Evolutionary conservation across 2,113 vertebrate species (phyloP), one percentile per base, ranked within the genome.

Genomic region (Irena cyanogastra): DNA sequence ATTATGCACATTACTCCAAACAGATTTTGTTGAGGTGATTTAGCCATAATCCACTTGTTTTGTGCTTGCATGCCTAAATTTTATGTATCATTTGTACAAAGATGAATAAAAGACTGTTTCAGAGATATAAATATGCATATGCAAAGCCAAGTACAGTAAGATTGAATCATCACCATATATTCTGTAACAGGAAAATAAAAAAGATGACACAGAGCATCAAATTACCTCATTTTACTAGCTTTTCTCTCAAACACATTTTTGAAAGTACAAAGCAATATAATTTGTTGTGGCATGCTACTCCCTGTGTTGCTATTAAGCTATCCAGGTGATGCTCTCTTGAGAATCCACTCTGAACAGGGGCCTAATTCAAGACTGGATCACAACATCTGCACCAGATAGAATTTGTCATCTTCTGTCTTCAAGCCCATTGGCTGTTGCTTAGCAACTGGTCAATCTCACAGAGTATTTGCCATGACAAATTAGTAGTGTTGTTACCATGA

Each of bases 391-490:
- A 97, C 97, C 96, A 95, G 94, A 96, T 97, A 97, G 98, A 98
- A 98, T 98, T 97, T 99, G 98, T 99, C 98, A 98, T 98, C 96
- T 92, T 98, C 90, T 95, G 95, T 98, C 97, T 96, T 97, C 90
- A 92, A 98, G 85, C 41, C 96, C 95, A 99, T 99, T 99, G 99
- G 99, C 94, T 98, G 99, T 99, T 99, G 98, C 99, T 95, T 98
- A 98, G 99, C 98, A 99, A 99, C 98, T 96, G 93, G 97, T 97
- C 98, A 98, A 98, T 98, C 98, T 98, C 96, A 97, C 98, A 95
- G 97, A 98, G 97, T 98, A 98, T 99, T 99, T 99, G 98, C 98
- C 98, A 98, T 98, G 98, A 99, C 98, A 98, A 98, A 99, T 99
- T 98, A 99, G 98, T 98, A 97, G 96, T 95, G 96, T 98, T 98